Base-by-base conservation (phyloP, 1,140 invertebrate genomes). In the Drosophila sp. region DNA sequence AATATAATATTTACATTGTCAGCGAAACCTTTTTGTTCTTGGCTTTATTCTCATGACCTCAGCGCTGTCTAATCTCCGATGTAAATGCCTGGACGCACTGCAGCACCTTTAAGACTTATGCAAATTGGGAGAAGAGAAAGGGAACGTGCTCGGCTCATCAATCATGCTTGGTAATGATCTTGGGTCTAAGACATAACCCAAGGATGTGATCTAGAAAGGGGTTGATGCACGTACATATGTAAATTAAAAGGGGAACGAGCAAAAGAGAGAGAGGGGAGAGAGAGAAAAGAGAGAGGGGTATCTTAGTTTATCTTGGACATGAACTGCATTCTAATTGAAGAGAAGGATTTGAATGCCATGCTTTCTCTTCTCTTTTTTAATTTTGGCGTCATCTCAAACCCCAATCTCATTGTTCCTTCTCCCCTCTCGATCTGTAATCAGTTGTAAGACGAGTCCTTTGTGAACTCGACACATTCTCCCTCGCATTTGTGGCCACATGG, bases 321-420 rank as follows among this genome's bases (percentile, higher is more conserved):
- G 80, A 72, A 62, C 80, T 86, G 80, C 80, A 36, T 84, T 86
- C 50, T 63, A 80, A 86, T 80, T 83, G 45, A 45, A 50, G n/a
- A 29, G 46, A 41, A 56, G 66, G 77, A 86, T 80, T 82, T 75
- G 38, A 72, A 66, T 81, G 54, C 21, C 4, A 32, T 5, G 7
- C 46, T 5, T 27, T 36, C 16, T 41, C n/a, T 11, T 21, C 62
- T 16, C 36, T 8, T n/a, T 7, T 54, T 64, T 72, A 66, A 34
- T 38, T 38, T 65, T 48, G 77, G 73, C 81, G 77, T 77, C 73
- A 84, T 86, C 80, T 73, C 67, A 51, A 57, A 57, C 13, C 38
- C 48, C 36, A 57, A 14, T 7, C n/a, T 13, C 16, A 11, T 51
- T 11, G 14, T 38, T 11, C 16, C 32, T 14, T 29, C 14, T 25